Evolutionary conservation across 1,140 invertebrate genomes (phyloP).

Genomic region (Drosophila subpulchrella): DNA sequence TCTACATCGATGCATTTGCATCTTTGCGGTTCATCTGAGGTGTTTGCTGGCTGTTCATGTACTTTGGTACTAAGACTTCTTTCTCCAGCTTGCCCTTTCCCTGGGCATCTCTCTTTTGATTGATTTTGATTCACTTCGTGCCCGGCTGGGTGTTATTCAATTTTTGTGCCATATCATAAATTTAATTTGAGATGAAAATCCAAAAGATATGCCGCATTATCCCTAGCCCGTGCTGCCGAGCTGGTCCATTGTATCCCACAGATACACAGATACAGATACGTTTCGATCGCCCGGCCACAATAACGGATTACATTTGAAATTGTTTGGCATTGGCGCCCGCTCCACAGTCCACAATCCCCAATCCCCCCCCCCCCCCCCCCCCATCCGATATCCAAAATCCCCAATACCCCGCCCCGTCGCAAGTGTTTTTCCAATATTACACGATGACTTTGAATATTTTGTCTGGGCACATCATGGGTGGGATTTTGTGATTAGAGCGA

Average conservation of each 20-base stretch:
- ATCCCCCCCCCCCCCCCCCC: too few relatives aligned
- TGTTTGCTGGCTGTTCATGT: slow-evolving; percentile 33
- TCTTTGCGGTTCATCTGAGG: slow-evolving; percentile 67
- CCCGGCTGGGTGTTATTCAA: slow-evolving; percentile 46
- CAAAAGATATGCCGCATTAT: slow-evolving; percentile 64
- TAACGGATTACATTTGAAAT: slow-evolving; percentile 81
- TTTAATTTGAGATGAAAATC: slow-evolving; percentile 84
- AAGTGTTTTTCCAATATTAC: slow-evolving; percentile 74
- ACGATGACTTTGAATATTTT: slow-evolving; percentile 81
- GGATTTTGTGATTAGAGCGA: slow-evolving; percentile 77
- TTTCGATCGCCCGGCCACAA: slow-evolving; percentile 47
- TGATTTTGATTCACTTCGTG: slow-evolving; percentile 52
- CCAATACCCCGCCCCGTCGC: neutral
- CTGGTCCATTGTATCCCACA: slow-evolving; percentile 38
- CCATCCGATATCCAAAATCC: too few relatives aligned
- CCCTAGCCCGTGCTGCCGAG: slow-evolving; percentile 20
- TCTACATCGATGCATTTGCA: slow-evolving; percentile 18
- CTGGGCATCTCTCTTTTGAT: slow-evolving; percentile 24
- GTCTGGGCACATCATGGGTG: slow-evolving; percentile 66
- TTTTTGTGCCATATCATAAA: slow-evolving; percentile 83
- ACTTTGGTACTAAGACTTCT: slow-evolving; percentile 7
- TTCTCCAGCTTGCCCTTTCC: slow-evolving; percentile 2
- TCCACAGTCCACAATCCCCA: neutral
- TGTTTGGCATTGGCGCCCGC: slow-evolving; percentile 62
- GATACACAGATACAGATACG: slow-evolving; percentile 6